Conservation (phyloP, 2,888 invertebrate species). For the Vesta saturnalis region DNA sequence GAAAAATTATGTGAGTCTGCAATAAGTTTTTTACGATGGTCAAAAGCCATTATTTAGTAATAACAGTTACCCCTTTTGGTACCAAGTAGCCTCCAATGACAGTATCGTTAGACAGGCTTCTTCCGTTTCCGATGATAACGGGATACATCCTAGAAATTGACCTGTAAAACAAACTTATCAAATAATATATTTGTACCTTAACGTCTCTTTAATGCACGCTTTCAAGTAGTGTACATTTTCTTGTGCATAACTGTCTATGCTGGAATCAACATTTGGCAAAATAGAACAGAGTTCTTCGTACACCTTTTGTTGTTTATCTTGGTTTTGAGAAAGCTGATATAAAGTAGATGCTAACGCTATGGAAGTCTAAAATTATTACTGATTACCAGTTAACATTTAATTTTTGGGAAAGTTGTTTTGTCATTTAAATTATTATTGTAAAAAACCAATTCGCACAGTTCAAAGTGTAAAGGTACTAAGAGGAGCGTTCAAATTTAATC, state of each 20-base stretch:
- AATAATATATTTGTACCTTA: constrained; percentile 65
- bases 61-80: constrained; percentile 77
- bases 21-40: constrained; percentile 40
- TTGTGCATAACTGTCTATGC: constrained; percentile 69
- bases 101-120: constrained; percentile 79
- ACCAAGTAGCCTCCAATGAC: constrained; percentile 81
- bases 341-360: constrained; percentile 79
- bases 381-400: no score
- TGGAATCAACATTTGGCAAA: constrained; percentile 66
- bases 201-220: constrained; percentile 81
- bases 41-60: neutral
- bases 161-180: neutral
- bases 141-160: constrained; percentile 74
- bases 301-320: constrained; percentile 72
- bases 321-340: constrained; percentile 78
- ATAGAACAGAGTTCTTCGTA: constrained; percentile 70
- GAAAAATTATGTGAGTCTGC: constrained; percentile 82
- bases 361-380: constrained; percentile 66
- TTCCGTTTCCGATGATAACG: constrained; percentile 82
- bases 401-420: no score
- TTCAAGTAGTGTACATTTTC: constrained; percentile 75
- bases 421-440: no score
- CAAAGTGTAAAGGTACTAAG: no score
- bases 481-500: no score
- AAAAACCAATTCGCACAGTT: no score